Base-by-base conservation (phyloP, 2,888 invertebrate species). In the Phymatocera aterrima region DNA sequence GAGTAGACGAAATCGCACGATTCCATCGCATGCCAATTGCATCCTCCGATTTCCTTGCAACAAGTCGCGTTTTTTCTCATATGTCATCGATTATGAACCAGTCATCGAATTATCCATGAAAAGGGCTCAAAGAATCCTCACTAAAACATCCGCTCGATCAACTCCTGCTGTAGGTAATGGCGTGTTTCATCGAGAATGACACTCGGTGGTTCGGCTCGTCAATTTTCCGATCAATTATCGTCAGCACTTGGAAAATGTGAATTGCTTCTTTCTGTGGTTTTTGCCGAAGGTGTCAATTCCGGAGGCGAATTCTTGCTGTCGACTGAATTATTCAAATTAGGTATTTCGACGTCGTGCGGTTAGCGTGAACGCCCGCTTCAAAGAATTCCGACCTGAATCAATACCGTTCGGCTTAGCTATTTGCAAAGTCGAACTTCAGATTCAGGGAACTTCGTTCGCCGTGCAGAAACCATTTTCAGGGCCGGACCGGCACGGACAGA, bases 171-270 rank as follows among this genome's bases (percentile, higher is more conserved):
- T 40, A 18, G 46, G 70, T 70, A 70, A 46, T 70, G 46, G 15
- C 15, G 5, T 15, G 10, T 18, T 28, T 24, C 28, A 46, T 24
- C 28, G 12, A 48, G 28, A 70, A 46, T 70, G 28, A 28, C 24
- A 70, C 48, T 70, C 28, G 46, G 70, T 48, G n/a, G 8, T 40
- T 70, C 24, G n/a, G 28, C 43, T 31, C 28, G 70, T 40, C 65
- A 65, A 43, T 43, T 40, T 12, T n/a, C 40, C 65, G 65, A 65
- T 65, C 65, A 40, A 65, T 65, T 40, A 65, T 65, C 65, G 61
- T 61, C 31, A 51, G n/a, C 8, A 31, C 28, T 31, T 4, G 5
- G 28, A 61, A n/a, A n/a, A n/a, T n/a, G n/a, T n/a, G n/a, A n/a
- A n/a, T n/a, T n/a, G n/a, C n/a, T n/a, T n/a, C n/a, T n/a, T n/a